Evolutionary conservation across 53 echinoderm and acorn worm genomes (phyloP).

Genomic region (Stichopus horrens): DNA sequence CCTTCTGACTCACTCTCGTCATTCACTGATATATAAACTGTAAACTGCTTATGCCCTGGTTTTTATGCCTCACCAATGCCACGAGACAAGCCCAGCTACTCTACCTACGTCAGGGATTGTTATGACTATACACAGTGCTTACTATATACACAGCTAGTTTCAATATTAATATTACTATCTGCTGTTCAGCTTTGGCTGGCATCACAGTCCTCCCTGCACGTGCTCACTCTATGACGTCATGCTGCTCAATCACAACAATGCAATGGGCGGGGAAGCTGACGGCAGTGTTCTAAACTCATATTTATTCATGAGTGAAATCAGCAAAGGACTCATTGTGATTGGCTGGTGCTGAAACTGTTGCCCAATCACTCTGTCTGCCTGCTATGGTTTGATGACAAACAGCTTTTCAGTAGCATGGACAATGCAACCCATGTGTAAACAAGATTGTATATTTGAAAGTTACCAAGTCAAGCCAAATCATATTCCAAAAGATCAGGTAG

Average conservation of each 20-base stretch:
- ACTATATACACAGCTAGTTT: no score
- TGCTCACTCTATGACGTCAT: neutral
- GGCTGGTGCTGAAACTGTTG: neutral
- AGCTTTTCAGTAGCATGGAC: no score
- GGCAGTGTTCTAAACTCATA: neutral
- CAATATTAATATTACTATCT: no score
- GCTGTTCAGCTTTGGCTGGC: no score
- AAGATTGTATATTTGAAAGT: no score
- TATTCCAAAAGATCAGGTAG: no score
- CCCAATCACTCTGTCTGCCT: neutral
- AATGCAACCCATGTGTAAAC: no score
- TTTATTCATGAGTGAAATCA: neutral
- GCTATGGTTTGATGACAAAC: neutral
- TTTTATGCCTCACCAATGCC: neutral
- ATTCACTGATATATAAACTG: neutral
- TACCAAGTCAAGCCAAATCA: no score
- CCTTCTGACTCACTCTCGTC: neutral
- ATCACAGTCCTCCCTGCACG: neutral
- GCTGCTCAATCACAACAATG: neutral
- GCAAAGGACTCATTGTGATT: neutral
- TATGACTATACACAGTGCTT: no score
- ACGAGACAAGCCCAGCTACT: neutral
- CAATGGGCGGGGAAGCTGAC: neutral
- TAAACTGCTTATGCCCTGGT: neutral
- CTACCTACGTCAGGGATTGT: no score